Base-by-base conservation (phyloP, 2,888 invertebrate species). In the Operophtera brumata region DNA sequence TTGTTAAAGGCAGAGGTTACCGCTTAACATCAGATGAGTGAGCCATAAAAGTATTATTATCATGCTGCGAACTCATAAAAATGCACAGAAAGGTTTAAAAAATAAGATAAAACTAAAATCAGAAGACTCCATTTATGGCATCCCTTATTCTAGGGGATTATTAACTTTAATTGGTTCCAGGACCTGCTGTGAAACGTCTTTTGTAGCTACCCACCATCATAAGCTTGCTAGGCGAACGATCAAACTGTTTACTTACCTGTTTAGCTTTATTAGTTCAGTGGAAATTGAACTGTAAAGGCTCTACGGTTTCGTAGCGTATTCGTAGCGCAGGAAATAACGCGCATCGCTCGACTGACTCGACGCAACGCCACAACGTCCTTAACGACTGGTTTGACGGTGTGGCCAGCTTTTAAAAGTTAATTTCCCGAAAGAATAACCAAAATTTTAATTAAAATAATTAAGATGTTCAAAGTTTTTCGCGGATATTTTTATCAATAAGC, bases 131-230 rank as follows among this genome's bases (percentile, higher is more conserved):
- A 77, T 77, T 81, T 73, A 76, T 76, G 80, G 78, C 74, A 70
- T 70, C 68, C 67, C 69, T 77, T 74, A 75, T 78, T 73, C 75
- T 69, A 77, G 67, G 66, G 81, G 84, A 86, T 86, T 88, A 86
- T 80, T 77, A 86, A 87, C 72, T 87, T 86, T 84, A 86, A 87
- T 88, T 87, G 82, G 78, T 84, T 84, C 77, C 73, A 64, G 72
- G 69, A 75, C 75, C 63, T 74, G 72, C 65, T 66, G 69, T 70
- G 72, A 75, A 77, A 76, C 77, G 71, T 66, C 73, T 66, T 73
- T 79, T 77, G 73, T 80, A 78, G 73, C 76, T 65, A 66, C 30
- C 8, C 62, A 64, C 46, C 55, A 66, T 47, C 61, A 63, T 54
- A 9, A 28, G 20, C n/a, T 5, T 11, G n/a, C 30, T n/a, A 41